A percentile compares a stretch with the other conserved stretches of the same genome.
These are phyloP conservation scores for Okamejei kenojei DNA, from an alignment of 2,797 vertebrate genomes.

Conservation along the genomic window DNA sequence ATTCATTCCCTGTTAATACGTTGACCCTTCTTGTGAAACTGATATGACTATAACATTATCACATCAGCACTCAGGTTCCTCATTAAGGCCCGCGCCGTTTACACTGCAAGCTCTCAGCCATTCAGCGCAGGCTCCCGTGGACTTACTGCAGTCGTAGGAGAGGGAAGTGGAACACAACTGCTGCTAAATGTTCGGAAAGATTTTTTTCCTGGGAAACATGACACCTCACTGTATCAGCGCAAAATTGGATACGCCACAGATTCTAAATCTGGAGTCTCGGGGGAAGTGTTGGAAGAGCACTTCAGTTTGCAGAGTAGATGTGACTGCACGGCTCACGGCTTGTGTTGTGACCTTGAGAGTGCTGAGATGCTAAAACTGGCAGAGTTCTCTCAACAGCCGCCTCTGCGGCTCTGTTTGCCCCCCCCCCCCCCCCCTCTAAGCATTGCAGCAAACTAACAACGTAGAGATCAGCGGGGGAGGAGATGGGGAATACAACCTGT, in stretches of 20 bases:
- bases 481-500: not conserved
- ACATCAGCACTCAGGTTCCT: not conserved
- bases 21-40: not conserved
- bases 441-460: not conserved
- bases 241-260: not conserved
- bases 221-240: not conserved
- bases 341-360: not conserved
- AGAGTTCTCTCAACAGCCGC: not conserved
- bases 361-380: not conserved
- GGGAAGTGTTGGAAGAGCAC: not conserved
- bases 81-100: not conserved
- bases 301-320: not conserved
- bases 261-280: constrained; percentile 2
- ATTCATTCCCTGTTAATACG: not conserved
- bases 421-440: not conserved
- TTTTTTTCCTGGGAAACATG: not conserved
- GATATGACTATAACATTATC: not conserved
- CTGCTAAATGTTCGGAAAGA: no score
- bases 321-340: not conserved
- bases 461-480: not conserved
- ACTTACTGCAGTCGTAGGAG: not conserved
- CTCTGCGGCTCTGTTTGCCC: not conserved
- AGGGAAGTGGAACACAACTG: not conserved
- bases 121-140: not conserved
- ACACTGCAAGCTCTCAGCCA: not conserved